Base-by-base conservation (phyloP, 1,140 invertebrate genomes). In the Rhopalosiphum padi region DNA sequence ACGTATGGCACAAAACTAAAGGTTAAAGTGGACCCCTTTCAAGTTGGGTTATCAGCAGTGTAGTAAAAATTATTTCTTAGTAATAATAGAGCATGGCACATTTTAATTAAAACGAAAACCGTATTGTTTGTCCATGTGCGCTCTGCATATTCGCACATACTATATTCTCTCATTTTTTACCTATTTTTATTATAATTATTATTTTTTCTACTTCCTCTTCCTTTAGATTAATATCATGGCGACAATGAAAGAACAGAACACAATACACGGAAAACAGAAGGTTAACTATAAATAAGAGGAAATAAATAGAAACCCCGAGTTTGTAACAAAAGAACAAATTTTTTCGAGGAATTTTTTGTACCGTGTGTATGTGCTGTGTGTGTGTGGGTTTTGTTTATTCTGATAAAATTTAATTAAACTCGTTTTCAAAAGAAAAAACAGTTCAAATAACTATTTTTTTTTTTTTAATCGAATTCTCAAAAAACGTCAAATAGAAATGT, bases 41-140 rank as follows among this genome's bases (percentile, higher is more conserved):
- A n/a, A 87, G 43, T 46, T 46, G n/a, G 1, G 43, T 87, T 87
- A 46, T 87, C 85, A 87, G 30, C n/a, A 30, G 41, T 87, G 30
- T 87, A 87, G 43, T 46, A 30, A 87, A 87, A 87, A 46, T 83
- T 83, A 83, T 83, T 77, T 77, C 60, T 77, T 77, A n/a, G 15
- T 77, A 77, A 77, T 77, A 77, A 23, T 37, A 83, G 21, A 83
- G 77, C 8, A 89, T 89, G 15, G 48, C 22, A 53, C 35, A 55
- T 90, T 90, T 90, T 90, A 90, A 90, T 90, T 53, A 60, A 60
- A 90, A 90, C 89, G 30, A 55, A 90, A 68, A 90, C 53, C 35
- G 37, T 60, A 60, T 51, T 60, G 53, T 90, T 89, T 68, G n/a
- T 41, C 2, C 35, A 22, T 53, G 23, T 41, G 37, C 83, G 23